Base-by-base conservation (phyloP, 2,888 invertebrate species). In the Petrophora chlorosata region DNA sequence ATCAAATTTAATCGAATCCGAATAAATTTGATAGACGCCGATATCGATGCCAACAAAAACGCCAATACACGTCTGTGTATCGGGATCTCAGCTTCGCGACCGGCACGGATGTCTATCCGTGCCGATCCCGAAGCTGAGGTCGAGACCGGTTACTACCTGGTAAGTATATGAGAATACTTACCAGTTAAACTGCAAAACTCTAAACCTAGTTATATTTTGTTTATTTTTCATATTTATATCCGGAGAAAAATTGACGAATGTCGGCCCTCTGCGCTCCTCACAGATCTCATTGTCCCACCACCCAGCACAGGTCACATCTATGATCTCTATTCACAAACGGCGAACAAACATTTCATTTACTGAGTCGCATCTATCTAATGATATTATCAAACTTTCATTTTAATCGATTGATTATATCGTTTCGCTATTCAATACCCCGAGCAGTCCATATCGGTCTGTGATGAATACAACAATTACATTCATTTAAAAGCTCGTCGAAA, bases 271-370 rank as follows among this genome's bases (percentile, higher is more conserved):
- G 57, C 44, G 10, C 15, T 26, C 16, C 28, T 9, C 47, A 38
- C 54, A 61, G 67, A 66, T 72, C 79, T 78, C 67, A 82, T 82
- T 85, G 82, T 84, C 81, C 76, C 79, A 76, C 73, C 78, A 73
- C 68, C 71, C 65, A 63, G 56, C 53, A 59, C 54, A 59, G 70
- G 67, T 42, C 40, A 25, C 51, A 41, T 49, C 53, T 22, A 43
- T 23, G 43, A 44, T 50, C 43, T 50, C 44, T 34, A 44, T 50
- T 50, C 49, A 50, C 25, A 39, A 48, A 38, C 41, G 38, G 44
- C 13, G 23, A 50, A 50, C 49, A 44, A 44, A 50, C 39, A 44
- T 35, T 44, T 50, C 25, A 43, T 49, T 43, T 49, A 50, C 35
- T 29, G 32, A 42, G 29, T 30, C 29, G 17, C 32, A 33, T 41